Evolutionary conservation across 2,113 vertebrate species (phyloP).

Genomic region (Oceanodroma tethys): DNA sequence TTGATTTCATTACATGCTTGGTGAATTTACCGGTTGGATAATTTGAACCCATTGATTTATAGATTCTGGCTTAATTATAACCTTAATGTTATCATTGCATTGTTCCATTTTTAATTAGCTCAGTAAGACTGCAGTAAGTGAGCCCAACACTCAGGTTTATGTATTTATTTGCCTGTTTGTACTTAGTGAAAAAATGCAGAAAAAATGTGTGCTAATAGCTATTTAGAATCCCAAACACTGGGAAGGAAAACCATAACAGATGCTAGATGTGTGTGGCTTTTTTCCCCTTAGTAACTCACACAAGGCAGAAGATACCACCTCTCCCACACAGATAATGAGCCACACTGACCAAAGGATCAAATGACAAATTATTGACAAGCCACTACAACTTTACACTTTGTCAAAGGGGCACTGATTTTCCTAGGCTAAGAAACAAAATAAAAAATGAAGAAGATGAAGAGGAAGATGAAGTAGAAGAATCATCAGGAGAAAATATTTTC

Average conservation of each 20-base stretch:
- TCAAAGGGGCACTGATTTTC: not conserved
- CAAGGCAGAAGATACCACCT: not conserved
- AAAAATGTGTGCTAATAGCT: not conserved
- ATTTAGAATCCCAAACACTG: not conserved
- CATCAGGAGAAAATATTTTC: not conserved
- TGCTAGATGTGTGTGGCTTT: not conserved
- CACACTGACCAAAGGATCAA: not conserved
- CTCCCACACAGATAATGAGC: not conserved
- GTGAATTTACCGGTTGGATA: not conserved
- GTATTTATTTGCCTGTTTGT: not conserved
- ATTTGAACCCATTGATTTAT: constrained; percentile 23
- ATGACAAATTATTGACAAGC: not conserved
- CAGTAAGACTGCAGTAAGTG: not conserved
- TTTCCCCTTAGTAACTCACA: not conserved
- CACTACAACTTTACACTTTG: not conserved
- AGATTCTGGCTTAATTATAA: not conserved
- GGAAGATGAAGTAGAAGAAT: not conserved
- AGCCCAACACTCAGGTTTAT: not conserved
- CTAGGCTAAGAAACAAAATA: not conserved
- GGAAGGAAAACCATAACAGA: not conserved
- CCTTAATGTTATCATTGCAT: not conserved
- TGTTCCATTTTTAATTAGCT: not conserved
- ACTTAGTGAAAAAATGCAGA: not conserved
- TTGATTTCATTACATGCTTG: not conserved
- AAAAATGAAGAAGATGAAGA: not conserved